Evolutionary conservation across 2,888 invertebrate species (phyloP), one percentile per base, ranked within the genome.

Genomic region (Rhagonycha lutea): DNA sequence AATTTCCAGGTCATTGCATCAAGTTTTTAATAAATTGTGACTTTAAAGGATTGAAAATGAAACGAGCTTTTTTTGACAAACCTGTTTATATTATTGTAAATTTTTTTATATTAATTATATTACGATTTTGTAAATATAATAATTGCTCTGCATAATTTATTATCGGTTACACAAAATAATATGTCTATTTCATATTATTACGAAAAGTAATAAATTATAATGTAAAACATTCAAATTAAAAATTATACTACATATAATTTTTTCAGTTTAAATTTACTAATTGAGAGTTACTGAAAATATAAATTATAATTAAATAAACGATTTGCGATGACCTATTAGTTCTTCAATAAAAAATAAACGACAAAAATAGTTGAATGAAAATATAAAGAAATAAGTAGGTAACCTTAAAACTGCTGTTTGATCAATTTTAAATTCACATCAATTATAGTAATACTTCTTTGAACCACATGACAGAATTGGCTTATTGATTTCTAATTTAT

Each of bases 361-460:
- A 61, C 5, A 3, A 10, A 61, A 61, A 18, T 18, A 14, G 14
- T 14, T 61, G 14, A 61, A 18, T 61, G 9, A 18, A 61, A 24
- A 24, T 65, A 65, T 8, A 12, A 65, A 24, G 23, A 24, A 14
- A 65, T 62, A 62, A 62, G 62, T 62, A 62, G 18, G 62, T 65
- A 65, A 65, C 68, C 29, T 60, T 67, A 61, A 28, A 61, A 29
- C 28, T 73, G n/a, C 47, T 47, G 73, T 73, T 73, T 73, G 73
- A 73, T 73, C 73, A 68, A 73, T 73, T 73, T 69, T 12, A 32
- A 47, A 73, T 73, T 69, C 32, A 69, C 32, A 73, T 69, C 68
- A 73, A 73, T 73, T 69, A 68, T 73, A 60, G n/a, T 72, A 73
- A 73, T 69, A 73, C 73, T 72, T 72, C 72, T 72, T 72, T 68